Evolutionary conservation across 2,888 invertebrate genomes (phyloP).

Genomic region (Agonopterix arenella): DNA sequence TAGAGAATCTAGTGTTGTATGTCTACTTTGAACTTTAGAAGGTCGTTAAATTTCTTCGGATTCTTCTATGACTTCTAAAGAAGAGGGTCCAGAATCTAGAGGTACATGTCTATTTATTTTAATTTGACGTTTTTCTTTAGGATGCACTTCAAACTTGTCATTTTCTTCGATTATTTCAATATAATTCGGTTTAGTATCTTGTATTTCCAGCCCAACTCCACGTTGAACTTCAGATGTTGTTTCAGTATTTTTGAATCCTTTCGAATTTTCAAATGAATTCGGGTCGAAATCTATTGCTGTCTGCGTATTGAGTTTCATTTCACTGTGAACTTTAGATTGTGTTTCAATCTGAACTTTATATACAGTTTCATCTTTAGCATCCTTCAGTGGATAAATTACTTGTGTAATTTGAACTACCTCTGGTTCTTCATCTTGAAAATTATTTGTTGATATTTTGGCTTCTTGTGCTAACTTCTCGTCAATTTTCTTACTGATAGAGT

Average conservation of each 20-base stretch:
- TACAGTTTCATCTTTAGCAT: background rate
- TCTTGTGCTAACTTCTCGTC: constrained; percentile 34
- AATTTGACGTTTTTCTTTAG: too few relatives aligned
- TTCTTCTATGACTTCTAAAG: background rate
- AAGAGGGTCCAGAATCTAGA: too few relatives aligned
- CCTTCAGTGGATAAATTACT: background rate
- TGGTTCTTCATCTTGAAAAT: background rate
- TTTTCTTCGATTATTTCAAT: too few relatives aligned
- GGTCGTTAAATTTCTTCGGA: background rate
- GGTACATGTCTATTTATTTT: too few relatives aligned
- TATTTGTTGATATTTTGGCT: constrained; percentile 1
- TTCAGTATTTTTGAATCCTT: background rate
- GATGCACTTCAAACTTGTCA: too few relatives aligned
- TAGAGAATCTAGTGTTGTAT: too few relatives aligned
- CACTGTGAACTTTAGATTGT: constrained; percentile 22
- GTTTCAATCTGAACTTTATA: constrained; percentile 36
- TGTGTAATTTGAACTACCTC: background rate
- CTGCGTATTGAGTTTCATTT: too few relatives aligned
- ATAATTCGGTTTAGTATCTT: too few relatives aligned
- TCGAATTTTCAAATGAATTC: background rate
- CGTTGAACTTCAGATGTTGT: constrained; percentile 3
- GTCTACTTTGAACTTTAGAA: constrained; percentile 2
- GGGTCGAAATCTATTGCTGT: too few relatives aligned
- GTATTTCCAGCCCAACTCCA: too few relatives aligned
- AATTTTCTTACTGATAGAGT: constrained; percentile 44